These are phyloP conservation scores for Scaeva pyrastri DNA, from an alignment of 2,888 invertebrate genomes.

Conservation along the genomic window DNA sequence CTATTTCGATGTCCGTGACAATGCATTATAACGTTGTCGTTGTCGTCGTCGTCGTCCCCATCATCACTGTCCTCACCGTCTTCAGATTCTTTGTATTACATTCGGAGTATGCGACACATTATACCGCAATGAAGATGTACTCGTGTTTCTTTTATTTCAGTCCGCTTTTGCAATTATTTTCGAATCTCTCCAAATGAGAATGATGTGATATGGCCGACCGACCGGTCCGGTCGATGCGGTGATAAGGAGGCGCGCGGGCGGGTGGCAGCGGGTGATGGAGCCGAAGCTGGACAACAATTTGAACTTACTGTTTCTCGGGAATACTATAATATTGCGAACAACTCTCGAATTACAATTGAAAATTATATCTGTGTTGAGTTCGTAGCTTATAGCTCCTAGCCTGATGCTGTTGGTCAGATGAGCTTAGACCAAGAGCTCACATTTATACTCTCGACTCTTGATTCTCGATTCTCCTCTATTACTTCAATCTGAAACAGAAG, in stretches of 20 bases:
- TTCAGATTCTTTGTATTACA: neutral
- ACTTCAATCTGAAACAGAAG: conserved; percentile 30
- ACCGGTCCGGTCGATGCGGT: neutral
- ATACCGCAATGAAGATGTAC: conserved; percentile 34
- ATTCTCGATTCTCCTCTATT: neutral
- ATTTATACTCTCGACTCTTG: neutral
- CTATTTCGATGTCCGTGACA: neutral
- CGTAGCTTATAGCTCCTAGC: no score
- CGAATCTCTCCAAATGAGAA: conserved; percentile 16
- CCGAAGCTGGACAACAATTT: neutral
- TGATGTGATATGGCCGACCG: conserved; percentile 7
- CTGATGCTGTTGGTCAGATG: neutral
- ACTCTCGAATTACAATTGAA: conserved; percentile 57
- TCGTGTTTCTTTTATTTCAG: conserved; percentile 56
- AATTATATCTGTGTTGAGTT: neutral
- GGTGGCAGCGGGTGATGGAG: neutral
- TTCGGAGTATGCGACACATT: conserved; percentile 38
- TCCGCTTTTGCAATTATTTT: conserved; percentile 56
- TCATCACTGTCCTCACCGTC: no score
- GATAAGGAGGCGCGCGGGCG: no score
- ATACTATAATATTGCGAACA: conserved; percentile 37
- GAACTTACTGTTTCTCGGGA: conserved; percentile 31
- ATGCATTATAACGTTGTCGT: neutral
- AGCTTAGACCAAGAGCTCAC: neutral
- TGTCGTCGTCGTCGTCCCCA: no score